These are phyloP conservation scores for Aphis gossypii DNA, from an alignment of 1,140 invertebrate genomes.

Conservation along the genomic window DNA sequence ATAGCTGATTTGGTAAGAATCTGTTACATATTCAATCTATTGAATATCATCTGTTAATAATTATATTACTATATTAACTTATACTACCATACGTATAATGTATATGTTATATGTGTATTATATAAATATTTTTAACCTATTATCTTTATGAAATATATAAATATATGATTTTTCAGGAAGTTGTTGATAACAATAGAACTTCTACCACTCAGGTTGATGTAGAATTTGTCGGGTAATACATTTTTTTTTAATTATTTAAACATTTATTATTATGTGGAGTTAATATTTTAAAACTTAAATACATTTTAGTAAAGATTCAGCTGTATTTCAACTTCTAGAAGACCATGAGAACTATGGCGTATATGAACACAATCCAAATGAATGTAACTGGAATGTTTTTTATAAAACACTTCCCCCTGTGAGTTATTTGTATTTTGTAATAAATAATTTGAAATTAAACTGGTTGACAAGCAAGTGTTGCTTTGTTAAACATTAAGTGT, in stretches of 20 bases:
- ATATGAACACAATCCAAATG: neutral
- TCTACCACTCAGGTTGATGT: neutral
- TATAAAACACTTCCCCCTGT: constrained; percentile 1
- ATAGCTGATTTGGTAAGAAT: neutral
- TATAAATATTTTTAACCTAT: neutral
- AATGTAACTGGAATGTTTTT: constrained; percentile 24
- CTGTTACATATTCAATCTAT: neutral
- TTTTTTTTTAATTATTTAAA: neutral
- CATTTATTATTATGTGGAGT: neutral
- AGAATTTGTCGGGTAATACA: neutral
- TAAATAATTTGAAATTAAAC: neutral
- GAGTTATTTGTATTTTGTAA: neutral
- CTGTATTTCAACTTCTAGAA: neutral
- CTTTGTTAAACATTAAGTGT: too few relatives aligned
- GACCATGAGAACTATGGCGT: neutral
- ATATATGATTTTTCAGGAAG: neutral
- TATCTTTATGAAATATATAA: neutral
- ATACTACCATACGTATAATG: neutral
- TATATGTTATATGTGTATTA: neutral
- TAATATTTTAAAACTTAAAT: neutral
- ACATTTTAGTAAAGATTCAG: neutral
- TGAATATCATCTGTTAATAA: neutral
- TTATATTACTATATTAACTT: neutral
- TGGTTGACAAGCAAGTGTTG: too few relatives aligned
- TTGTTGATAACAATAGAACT: neutral